Evolutionary conservation across 2,113 vertebrate species (phyloP).

Genomic region (Trogon melanurus): DNA sequence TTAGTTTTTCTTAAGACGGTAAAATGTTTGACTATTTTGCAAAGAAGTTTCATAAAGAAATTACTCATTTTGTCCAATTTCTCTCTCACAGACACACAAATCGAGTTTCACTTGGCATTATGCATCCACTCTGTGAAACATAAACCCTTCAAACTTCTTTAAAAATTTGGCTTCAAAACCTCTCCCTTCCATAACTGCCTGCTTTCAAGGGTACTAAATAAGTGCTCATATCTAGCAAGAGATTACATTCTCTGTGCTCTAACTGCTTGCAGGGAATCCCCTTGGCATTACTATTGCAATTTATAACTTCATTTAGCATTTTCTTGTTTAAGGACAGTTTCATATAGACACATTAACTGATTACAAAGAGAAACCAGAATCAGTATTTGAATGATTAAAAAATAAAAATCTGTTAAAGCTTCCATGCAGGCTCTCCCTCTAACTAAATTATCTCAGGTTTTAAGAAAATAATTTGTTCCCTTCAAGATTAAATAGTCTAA

Average conservation of each 20-base stretch:
- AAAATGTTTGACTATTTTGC: not conserved
- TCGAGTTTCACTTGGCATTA: not conserved
- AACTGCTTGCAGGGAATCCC: not conserved
- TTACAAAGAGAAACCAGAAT: not conserved
- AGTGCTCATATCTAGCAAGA: not conserved
- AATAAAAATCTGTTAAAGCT: not conserved
- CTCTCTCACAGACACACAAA: not conserved
- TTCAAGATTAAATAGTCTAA: not conserved
- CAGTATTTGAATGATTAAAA: not conserved
- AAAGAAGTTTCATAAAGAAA: not conserved
- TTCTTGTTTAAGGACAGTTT: not conserved
- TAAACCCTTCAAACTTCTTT: not conserved
- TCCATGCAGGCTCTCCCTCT: not conserved
- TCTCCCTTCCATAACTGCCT: not conserved
- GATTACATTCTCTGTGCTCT: not conserved
- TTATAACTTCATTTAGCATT: not conserved
- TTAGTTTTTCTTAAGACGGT: not conserved
- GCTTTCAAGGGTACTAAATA: not conserved
- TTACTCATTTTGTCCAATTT: not conserved
- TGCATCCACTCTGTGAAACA: not conserved
- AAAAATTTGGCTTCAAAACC: not conserved
- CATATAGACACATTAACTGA: not conserved
- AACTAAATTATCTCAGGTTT: not conserved
- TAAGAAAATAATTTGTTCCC: not conserved
- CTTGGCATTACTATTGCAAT: not conserved